Evolutionary conservation across 2,888 invertebrate genomes (phyloP).

Genomic region (Nymphalis polychloros): DNA sequence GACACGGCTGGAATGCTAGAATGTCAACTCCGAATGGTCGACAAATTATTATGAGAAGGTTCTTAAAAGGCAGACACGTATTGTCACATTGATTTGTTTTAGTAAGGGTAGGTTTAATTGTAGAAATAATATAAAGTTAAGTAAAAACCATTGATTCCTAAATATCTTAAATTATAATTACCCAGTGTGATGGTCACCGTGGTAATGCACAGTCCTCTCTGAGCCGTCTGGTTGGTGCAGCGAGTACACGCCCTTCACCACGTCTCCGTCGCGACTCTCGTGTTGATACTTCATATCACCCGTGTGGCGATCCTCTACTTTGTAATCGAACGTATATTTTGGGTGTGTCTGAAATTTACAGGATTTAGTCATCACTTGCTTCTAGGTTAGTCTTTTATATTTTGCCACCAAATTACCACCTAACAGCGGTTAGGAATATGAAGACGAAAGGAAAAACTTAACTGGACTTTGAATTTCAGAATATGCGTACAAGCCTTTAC

Average conservation of each 20-base stretch:
- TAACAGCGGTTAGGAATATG: too few relatives aligned
- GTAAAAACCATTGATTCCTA: too few relatives aligned
- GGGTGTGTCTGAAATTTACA: constrained; percentile 41
- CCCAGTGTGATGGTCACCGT: constrained; percentile 52
- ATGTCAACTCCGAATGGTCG: constrained; percentile 87
- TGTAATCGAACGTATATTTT: constrained; percentile 49
- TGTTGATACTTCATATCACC: constrained; percentile 66
- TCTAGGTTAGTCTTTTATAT: too few relatives aligned
- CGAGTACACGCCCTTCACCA: constrained; percentile 70
- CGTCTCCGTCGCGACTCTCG: constrained; percentile 69
- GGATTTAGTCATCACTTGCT: too few relatives aligned
- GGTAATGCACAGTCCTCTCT: constrained; percentile 71
- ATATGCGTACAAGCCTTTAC: too few relatives aligned
- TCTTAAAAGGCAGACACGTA: constrained; percentile 87
- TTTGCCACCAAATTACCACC: too few relatives aligned
- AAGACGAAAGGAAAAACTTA: too few relatives aligned
- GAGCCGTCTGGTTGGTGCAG: constrained; percentile 75
- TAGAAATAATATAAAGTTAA: constrained; percentile 22
- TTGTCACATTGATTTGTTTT: constrained; percentile 82
- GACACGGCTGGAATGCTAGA: constrained; percentile 86
- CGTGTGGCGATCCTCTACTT: constrained; percentile 51
- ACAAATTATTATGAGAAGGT: constrained; percentile 87
- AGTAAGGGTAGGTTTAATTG: constrained; percentile 19
- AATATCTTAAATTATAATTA: background rate
- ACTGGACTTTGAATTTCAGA: too few relatives aligned